A percentile compares a stretch with the other conserved stretches of the same genome.
phyloP scores from a whole-genome alignment of 2,797 vertebrate genomes.

The Periophthalmus magnuspinnatus region DNA sequence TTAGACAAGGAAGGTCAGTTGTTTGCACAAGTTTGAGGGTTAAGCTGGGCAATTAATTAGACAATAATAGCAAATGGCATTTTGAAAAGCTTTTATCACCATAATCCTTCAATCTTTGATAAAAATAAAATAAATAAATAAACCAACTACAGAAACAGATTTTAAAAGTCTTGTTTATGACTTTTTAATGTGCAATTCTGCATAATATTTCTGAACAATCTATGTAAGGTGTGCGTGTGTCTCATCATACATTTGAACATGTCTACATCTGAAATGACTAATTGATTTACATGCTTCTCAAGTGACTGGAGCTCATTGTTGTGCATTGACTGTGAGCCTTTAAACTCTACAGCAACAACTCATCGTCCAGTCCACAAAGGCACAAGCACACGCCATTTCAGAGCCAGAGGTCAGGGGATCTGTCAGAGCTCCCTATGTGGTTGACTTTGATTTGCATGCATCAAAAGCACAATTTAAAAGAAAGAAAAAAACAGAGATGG shows the following conservation, averaged over 20 bases:
- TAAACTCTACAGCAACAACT: conserved; percentile 39
- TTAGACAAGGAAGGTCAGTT: conserved; percentile 5
- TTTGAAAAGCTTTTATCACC: not conserved
- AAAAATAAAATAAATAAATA: no score
- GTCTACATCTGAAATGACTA: not conserved
- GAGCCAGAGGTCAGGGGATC: conserved; percentile 27
- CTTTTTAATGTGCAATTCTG: not conserved
- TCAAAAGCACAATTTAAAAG: conserved; percentile 64
- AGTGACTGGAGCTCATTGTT: conserved; percentile 14
- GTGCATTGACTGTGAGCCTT: conserved; percentile 45
- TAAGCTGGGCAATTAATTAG: conserved; percentile 3
- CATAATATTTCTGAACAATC: not conserved
- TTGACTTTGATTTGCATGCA: conserved; percentile 60
- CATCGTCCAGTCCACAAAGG: conserved; percentile 29
- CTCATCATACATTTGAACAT: not conserved
- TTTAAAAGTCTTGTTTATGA: not conserved
- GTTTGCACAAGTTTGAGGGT: not conserved
- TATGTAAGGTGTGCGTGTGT: not conserved
- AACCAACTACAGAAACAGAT: not conserved
- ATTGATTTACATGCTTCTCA: conserved; percentile 18
- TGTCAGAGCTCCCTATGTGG: conserved; percentile 30
- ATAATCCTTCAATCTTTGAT: not conserved
- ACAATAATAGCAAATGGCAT: conserved; percentile 8
- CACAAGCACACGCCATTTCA: conserved; percentile 5
- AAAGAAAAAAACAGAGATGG: not conserved